Evolutionary conservation across 2,888 invertebrate genomes (phyloP).

Genomic region (Rhodophaea formosa): DNA sequence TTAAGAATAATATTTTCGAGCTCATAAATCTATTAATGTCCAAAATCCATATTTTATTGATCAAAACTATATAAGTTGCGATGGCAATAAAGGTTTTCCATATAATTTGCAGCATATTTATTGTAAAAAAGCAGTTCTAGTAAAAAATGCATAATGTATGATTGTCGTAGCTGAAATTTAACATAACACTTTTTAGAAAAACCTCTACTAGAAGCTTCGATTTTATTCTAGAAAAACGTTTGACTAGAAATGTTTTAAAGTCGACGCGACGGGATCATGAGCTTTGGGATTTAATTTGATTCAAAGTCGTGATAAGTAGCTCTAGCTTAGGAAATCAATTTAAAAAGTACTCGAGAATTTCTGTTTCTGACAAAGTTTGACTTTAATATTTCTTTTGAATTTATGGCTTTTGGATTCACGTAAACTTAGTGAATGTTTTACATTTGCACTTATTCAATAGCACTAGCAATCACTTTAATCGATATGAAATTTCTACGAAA

Average conservation of each 20-base stretch:
- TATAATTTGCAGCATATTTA: too few species aligned
- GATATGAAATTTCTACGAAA: background rate
- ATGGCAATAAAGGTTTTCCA: too few species aligned
- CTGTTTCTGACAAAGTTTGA: background rate
- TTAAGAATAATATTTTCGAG: too few species aligned
- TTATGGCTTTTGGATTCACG: background rate
- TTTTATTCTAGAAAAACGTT: background rate
- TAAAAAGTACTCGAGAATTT: background rate
- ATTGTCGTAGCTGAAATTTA: too few species aligned
- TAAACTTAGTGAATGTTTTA: background rate
- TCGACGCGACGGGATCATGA: constrained; percentile 1
- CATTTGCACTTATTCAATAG: background rate
- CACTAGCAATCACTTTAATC: background rate
- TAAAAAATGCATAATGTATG: too few species aligned
- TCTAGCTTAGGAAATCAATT: constrained; percentile 6
- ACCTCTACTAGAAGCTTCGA: background rate
- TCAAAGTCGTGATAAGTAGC: constrained; percentile 11
- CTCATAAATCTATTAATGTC: too few species aligned
- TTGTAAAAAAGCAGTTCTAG: too few species aligned
- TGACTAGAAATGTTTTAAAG: constrained; percentile 1
- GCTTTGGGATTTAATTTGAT: constrained; percentile 16
- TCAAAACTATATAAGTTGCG: too few species aligned
- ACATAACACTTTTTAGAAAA: background rate
- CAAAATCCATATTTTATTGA: too few species aligned
- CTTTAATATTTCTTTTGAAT: background rate